Percentiles rank a stretch among this genome's conserved stretches.
Evolutionary conservation across 2,113 vertebrate genomes (phyloP).

Genomic region (Eonycteris spelaea): DNA sequence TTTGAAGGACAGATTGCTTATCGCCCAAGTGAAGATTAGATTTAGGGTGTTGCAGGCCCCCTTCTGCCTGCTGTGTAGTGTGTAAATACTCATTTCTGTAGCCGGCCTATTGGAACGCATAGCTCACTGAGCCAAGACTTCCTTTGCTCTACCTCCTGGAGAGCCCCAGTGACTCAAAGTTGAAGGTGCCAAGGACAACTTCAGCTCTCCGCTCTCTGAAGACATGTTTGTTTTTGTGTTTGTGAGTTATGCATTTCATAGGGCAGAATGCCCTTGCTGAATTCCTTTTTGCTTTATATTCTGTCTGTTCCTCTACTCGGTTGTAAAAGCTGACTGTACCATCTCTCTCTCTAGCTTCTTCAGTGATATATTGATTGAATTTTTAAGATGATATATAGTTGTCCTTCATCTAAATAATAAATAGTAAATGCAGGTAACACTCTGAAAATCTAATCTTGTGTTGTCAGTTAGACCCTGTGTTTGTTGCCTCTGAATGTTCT

Average conservation of each 20-base stretch:
- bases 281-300: neutral
- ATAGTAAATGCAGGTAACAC: neutral
- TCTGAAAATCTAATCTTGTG: neutral
- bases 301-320: neutral
- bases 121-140: neutral
- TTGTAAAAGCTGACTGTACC: neutral
- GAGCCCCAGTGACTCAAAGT: neutral
- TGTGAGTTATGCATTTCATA: slow-evolving; percentile 53
- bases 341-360: neutral
- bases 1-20: slow-evolving; percentile 64
- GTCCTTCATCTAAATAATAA: neutral
- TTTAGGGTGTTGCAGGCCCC: neutral
- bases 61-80: neutral
- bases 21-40: slow-evolving; percentile 43
- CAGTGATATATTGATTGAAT: neutral
- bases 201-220: neutral
- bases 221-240: slow-evolving; percentile 65
- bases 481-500: neutral
- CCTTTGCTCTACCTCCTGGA: neutral
- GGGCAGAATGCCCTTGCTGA: slow-evolving; percentile 6
- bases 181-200: slow-evolving; percentile 39
- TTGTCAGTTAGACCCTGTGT: neutral
- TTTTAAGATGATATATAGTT: neutral
- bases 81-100: slow-evolving; percentile 39
- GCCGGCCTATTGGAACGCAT: neutral